Evolutionary conservation across 2,888 invertebrate species (phyloP).

Genomic region (Hirtodrosophila cameraria): DNA sequence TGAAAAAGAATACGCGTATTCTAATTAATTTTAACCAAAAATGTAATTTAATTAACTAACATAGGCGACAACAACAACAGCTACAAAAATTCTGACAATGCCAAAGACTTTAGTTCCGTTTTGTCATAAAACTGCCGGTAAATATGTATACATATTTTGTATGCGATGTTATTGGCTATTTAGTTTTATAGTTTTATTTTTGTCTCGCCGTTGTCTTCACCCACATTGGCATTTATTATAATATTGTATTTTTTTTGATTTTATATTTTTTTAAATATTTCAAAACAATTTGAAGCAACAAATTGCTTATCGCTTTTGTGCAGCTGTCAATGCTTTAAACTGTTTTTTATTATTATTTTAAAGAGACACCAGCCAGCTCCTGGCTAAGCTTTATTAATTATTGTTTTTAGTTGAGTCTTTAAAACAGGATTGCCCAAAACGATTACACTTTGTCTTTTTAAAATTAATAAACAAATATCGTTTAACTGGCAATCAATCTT

Average conservation of each 20-base stretch:
- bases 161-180: slow-evolving; percentile 37
- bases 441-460: slow-evolving; percentile 24
- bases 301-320: slow-evolving; percentile 11
- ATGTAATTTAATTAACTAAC: slow-evolving; percentile 44
- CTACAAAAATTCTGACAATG: slow-evolving; percentile 26
- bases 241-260: slow-evolving; percentile 13
- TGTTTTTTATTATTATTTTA: slow-evolving; percentile 9
- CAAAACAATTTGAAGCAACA: slow-evolving; percentile 10
- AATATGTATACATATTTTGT: slow-evolving; percentile 27
- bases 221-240: slow-evolving; percentile 39
- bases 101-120: slow-evolving; percentile 52
- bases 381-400: slow-evolving; percentile 51
- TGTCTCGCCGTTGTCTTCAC: slow-evolving; percentile 35
- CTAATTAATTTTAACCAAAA: slow-evolving; percentile 50
- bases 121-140: slow-evolving; percentile 44
- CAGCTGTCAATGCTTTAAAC: slow-evolving; percentile 25
- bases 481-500: slow-evolving; percentile 35
- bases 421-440: slow-evolving; percentile 29
- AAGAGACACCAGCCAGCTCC: slow-evolving; percentile 22
- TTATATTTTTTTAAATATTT: slow-evolving; percentile 36
- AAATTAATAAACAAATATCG: no score
- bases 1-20: slow-evolving; percentile 28
- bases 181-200: slow-evolving; percentile 25
- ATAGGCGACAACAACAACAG: slow-evolving; percentile 15
- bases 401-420: slow-evolving; percentile 10